Conservation (phyloP, 2,113 vertebrate genomes). For the Henicopernis longicauda region DNA sequence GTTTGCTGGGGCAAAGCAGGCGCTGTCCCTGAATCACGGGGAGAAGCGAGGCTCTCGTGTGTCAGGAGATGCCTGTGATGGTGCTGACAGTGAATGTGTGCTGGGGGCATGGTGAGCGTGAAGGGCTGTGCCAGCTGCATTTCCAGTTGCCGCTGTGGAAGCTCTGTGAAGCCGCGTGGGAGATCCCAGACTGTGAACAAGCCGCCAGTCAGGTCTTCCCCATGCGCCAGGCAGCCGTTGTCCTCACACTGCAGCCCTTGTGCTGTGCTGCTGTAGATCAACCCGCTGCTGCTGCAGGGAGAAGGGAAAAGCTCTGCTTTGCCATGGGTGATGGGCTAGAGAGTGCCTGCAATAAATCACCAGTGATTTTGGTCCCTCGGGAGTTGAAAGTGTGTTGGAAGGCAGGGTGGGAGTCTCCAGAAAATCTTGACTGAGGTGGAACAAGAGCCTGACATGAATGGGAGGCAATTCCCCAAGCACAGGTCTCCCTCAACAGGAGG, state of each 20-base stretch:
- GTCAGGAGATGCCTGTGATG: background rate
- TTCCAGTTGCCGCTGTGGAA: background rate
- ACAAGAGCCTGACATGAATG: background rate
- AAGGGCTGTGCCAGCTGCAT: rapidly evolving
- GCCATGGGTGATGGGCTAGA: background rate
- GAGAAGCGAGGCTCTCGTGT: background rate
- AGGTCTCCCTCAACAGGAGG: background rate
- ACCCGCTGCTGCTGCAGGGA: background rate
- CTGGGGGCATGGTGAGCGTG: background rate
- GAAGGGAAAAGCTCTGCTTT: background rate
- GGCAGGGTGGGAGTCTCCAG: background rate
- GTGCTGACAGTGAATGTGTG: background rate
- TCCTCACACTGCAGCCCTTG: background rate
- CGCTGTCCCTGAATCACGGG: rapidly evolving
- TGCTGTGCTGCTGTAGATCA: background rate
- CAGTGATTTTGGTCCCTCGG: background rate
- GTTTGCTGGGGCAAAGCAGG: background rate
- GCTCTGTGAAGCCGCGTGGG: background rate
- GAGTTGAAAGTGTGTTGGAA: background rate
- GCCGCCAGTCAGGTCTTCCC: rapidly evolving
- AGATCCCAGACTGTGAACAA: rapidly evolving
- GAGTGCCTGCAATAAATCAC: background rate
- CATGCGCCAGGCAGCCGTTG: rapidly evolving
- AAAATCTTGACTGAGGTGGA: background rate
- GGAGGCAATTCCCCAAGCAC: background rate